These are phyloP conservation scores for Dicyrtomina minuta DNA, from an alignment of 2,888 invertebrate genomes.

Conservation along the genomic window DNA sequence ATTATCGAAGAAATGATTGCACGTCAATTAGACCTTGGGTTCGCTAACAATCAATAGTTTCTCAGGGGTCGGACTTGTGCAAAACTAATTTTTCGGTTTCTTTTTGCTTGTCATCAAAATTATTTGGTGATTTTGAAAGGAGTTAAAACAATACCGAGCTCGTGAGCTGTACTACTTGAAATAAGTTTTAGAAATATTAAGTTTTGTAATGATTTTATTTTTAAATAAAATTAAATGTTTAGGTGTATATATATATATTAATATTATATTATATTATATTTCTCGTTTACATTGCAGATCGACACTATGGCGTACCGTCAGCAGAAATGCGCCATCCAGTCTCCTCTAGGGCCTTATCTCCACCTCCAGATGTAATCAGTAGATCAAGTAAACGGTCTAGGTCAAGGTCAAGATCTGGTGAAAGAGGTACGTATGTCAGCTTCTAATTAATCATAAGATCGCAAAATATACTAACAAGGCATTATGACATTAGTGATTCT, in stretches of 20 bases:
- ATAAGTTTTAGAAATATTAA: too few species aligned
- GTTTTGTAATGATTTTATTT: too few species aligned
- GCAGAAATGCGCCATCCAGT: background rate
- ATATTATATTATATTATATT: too few species aligned
- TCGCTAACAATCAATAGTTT: background rate
- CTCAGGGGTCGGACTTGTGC: conserved; percentile 21
- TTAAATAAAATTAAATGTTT: too few species aligned
- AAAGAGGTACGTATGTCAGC: conserved; percentile 3
- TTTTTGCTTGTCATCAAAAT: background rate
- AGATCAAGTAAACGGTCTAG: background rate
- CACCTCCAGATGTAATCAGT: too few species aligned
- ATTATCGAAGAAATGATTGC: too few species aligned
- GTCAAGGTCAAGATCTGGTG: background rate
- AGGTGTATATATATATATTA: too few species aligned
- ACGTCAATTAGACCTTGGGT: conserved; percentile 25
- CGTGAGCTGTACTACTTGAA: too few species aligned
- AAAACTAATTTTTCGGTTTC: background rate
- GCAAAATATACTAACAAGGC: background rate
- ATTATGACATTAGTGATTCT: background rate
- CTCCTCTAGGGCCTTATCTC: background rate
- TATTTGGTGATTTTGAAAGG: background rate
- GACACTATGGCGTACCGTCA: too few species aligned
- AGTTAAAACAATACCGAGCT: too few species aligned
- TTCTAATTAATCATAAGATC: too few species aligned
- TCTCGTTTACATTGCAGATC: background rate